Conservation (phyloP, 2,888 invertebrate species). For the Mechanitis messenoides region DNA sequence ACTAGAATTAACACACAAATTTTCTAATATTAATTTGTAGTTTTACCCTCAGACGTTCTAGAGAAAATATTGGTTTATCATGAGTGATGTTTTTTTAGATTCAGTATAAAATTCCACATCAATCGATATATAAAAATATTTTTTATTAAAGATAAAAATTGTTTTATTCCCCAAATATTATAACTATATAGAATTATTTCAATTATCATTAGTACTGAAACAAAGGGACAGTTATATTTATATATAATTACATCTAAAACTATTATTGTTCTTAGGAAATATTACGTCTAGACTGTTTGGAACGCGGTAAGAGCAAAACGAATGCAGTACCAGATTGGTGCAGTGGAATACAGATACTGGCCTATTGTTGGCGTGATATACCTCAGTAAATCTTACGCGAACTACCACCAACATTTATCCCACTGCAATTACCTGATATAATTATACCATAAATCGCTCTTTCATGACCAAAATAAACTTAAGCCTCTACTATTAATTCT, state of each 20-base stretch:
- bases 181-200: too few species aligned
- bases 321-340: slow-evolving; percentile 38
- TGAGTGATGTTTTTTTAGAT: too few species aligned
- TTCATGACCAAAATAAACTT: slow-evolving; percentile 15
- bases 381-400: slow-evolving; percentile 50
- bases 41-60: too few species aligned
- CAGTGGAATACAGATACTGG: slow-evolving; percentile 45
- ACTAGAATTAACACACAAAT: too few species aligned
- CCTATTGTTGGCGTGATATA: slow-evolving; percentile 71
- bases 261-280: slow-evolving; percentile 58
- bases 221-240: too few species aligned
- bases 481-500: slow-evolving; percentile 4
- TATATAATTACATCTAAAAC: slow-evolving; percentile 24
- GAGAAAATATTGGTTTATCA: too few species aligned
- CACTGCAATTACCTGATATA: slow-evolving; percentile 57
- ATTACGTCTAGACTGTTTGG: slow-evolving; percentile 69
- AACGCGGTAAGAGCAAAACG: slow-evolving; percentile 65
- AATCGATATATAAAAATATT: too few species aligned
- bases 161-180: too few species aligned
- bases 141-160: too few species aligned
- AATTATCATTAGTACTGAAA: too few species aligned
- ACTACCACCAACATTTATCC: slow-evolving; percentile 43
- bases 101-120: too few species aligned
- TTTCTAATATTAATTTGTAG: too few species aligned
- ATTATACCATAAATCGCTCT: slow-evolving; percentile 54